These are phyloP conservation scores for Ctena decussata DNA, from an alignment of 2,888 invertebrate species.

Conservation along the genomic window DNA sequence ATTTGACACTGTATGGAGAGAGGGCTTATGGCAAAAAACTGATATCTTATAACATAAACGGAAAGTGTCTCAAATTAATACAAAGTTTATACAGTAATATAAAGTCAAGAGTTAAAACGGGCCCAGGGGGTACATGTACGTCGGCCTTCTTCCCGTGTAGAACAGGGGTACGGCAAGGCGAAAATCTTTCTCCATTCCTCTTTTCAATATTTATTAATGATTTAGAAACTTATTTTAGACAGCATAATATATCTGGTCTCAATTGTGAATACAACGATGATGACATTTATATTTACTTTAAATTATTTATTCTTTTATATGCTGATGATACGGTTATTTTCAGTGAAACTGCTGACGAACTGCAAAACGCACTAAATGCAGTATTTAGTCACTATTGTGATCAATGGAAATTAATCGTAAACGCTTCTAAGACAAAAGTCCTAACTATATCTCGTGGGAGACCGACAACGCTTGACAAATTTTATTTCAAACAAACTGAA, in stretches of 20 bases:
- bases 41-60: neutral
- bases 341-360: neutral
- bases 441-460: neutral
- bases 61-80: conserved; percentile 1
- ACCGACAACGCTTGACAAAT: neutral
- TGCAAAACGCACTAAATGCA: conserved; percentile 19
- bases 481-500: neutral
- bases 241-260: neutral
- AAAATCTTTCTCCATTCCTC: conserved; percentile 11
- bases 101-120: neutral
- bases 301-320: conserved; percentile 21
- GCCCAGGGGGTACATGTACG: neutral
- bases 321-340: conserved; percentile 43
- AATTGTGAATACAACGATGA: neutral
- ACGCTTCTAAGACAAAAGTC: conserved; percentile 18
- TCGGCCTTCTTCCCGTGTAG: neutral
- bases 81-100: conserved; percentile 15
- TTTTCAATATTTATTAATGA: conserved; percentile 20
- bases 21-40: conserved; percentile 34
- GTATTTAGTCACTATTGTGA: conserved; percentile 25
- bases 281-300: neutral
- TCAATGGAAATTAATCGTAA: conserved; percentile 33
- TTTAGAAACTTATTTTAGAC: neutral
- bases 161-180: conserved; percentile 5
- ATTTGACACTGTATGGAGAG: conserved; percentile 21